These are phyloP conservation scores for Terebella lapidaria DNA, from an alignment of 2,888 invertebrate genomes.

Conservation along the genomic window DNA sequence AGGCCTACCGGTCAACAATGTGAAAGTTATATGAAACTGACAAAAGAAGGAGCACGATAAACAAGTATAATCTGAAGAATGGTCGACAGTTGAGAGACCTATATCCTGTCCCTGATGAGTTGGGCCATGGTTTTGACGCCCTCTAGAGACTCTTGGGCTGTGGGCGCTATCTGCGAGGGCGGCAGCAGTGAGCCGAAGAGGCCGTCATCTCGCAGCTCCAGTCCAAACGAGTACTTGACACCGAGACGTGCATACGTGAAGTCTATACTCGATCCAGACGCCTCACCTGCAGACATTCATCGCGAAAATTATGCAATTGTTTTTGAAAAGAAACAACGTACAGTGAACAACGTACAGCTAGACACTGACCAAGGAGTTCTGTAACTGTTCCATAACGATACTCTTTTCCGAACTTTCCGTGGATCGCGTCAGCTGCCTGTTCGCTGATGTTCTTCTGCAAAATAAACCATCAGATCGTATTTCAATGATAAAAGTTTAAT, in stretches of 20 bases:
- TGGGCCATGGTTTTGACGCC: background rate
- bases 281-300: background rate
- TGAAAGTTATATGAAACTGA: too few relatives aligned
- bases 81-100: too few relatives aligned
- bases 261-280: constrained; percentile 1
- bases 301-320: too few relatives aligned
- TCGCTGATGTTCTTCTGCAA: too few relatives aligned
- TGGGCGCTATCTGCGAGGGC: background rate
- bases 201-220: background rate
- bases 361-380: background rate
- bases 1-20: too few relatives aligned
- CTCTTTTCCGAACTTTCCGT: background rate
- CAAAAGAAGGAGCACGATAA: too few relatives aligned
- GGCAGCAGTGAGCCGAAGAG: constrained; percentile 2
- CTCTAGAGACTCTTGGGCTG: background rate
- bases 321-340: too few relatives aligned
- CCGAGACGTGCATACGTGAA: background rate
- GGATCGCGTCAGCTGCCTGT: background rate
- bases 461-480: too few relatives aligned
- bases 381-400: background rate
- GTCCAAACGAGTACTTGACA: background rate
- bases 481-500: too few relatives aligned
- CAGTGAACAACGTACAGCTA: too few relatives aligned
- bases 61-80: too few relatives aligned
- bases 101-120: background rate